Conservation (phyloP, 2,113 vertebrate species). For the Leucosticte australis region DNA sequence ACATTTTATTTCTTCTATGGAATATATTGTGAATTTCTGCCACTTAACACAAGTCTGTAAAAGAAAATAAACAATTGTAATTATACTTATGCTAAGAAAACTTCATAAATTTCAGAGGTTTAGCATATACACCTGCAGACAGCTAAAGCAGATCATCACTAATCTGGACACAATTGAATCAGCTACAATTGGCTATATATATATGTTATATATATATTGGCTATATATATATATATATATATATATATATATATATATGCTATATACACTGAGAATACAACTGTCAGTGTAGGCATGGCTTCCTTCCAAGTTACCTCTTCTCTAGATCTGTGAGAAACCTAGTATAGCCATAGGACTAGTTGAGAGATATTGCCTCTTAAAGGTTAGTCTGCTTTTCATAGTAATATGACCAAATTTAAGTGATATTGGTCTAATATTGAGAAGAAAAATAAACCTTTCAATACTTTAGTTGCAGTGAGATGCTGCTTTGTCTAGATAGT, state of each 20-base stretch:
- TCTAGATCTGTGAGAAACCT: not conserved
- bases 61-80: not conserved
- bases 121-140: not conserved
- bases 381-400: not conserved
- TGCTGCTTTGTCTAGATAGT: not conserved
- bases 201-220: too few relatives aligned
- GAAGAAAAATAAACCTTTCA: not conserved
- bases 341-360: not conserved
- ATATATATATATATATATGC: too few relatives aligned
- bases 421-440: not conserved
- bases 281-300: not conserved
- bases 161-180: not conserved
- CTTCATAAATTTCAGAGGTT: not conserved
- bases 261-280: not conserved
- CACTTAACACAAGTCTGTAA: not conserved
- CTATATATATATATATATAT: too few relatives aligned
- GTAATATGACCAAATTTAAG: not conserved
- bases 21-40: not conserved
- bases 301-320: not conserved
- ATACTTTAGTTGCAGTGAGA: not conserved
- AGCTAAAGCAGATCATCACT: not conserved
- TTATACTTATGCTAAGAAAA: not conserved
- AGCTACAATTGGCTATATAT: not conserved
- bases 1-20: not conserved
- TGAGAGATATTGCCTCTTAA: not conserved